Base-by-base conservation (phyloP, 2,797 vertebrate species). In the Otus scops region DNA sequence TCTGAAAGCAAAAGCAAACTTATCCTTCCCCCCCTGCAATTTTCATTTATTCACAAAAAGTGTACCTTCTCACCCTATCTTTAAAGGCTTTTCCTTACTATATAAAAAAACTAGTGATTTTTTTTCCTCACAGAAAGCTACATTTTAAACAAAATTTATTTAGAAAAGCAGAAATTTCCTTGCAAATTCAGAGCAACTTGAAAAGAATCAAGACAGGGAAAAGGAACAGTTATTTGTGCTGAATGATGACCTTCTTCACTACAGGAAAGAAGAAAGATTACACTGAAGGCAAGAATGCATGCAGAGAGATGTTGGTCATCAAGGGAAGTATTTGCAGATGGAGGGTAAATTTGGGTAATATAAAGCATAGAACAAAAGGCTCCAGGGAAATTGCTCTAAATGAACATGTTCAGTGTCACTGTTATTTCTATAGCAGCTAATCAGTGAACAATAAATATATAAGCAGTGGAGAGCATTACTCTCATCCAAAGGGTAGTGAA, bases 241-340 rank as follows among this genome's bases (percentile, higher is more conserved):
- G 67, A 93, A 54, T 79, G 32, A 70, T 39, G 30, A 80, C 36
- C 26, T 81, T 45, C 13, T 80, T 95, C 51, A 64, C 75, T 77
- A 64, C 5, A 80, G 61, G 79, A 88, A 88, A 79, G 61, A 88
- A 78, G 18, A 79, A 85, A 81, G 21, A 63, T 85, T 95, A 84
- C 24, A 73, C 23, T 13, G 48, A 85, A 90, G 39, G 59, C 43
- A 95, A 53, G 39, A 79, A 81, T 60, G 43, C 39, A 53, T 73
- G 56, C 70, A 87, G 67, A 60, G 67, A 77, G 67, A 64, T 20
- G 48, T 53, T 82, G 70, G 51, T 77, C 88, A 82, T 95, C 67
- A 82, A 92, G 83, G 21, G 82, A 93, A 95, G 77, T 77, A 68
- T 51, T 96, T 95, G 84, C 92, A 96, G 95, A 94, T 87, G 88